Base-by-base conservation (phyloP, 2,888 invertebrate genomes). In the Boloria selene region DNA sequence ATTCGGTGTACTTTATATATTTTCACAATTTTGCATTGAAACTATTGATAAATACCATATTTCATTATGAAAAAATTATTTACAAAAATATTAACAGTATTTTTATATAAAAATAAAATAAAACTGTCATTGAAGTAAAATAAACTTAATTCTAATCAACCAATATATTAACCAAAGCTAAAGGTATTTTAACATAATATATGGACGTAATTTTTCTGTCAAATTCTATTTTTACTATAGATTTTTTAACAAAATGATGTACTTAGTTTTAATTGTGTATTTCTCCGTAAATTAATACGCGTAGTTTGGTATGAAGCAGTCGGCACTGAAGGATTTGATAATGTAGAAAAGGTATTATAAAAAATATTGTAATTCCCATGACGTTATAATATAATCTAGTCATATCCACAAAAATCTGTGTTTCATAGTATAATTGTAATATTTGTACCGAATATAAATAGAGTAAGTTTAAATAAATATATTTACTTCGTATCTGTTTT, bases 271-370 rank as follows among this genome's bases (percentile, higher is more conserved):
- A 49, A 49, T 49, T 65, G 53, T 64, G 55, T 55, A 50, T 62
- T 42, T 45, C 16, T 58, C 38, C 18, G 42, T 62, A 18, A 52
- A 56, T 61, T 47, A 62, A 44, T 51, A 53, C 10, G 59, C 54
- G 44, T 65, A 65, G 44, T 38, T 59, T 63, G 22, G 50, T 67
- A 59, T 47, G 42, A 38, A 63, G 62, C 65, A 59, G 59, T 53
- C 56, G 50, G 87, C 87, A 87, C 87, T 78, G 79, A 85, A 68
- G 86, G 87, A 87, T 86, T 87, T 87, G 86, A 86, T 81, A 77
- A 69, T 69, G 79, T 86, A 86, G 82, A 72, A 70, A 38, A 75
- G 74, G 74, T 78, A 75, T 73, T 59, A 73, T 63, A 73, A 78
- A 79, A 63, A 63, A 5, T 51, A 26, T 16, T 64, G 59, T 64